Evolutionary conservation across 2,113 vertebrate species (phyloP).

Genomic region (Danionella cerebrum): DNA sequence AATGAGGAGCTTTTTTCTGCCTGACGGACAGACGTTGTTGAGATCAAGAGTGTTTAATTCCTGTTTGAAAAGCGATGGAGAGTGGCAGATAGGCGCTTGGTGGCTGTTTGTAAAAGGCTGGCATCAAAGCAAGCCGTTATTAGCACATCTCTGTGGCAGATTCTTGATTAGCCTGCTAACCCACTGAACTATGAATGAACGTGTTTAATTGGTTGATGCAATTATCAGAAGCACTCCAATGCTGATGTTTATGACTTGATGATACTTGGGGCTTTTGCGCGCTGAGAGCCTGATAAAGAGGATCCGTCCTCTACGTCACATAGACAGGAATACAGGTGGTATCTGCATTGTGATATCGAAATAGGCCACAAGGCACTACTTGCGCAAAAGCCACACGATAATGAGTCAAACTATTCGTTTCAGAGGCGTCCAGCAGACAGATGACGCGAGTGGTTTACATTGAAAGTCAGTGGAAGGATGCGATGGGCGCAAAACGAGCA

Average conservation of each 20-base stretch:
- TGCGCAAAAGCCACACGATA: too few relatives aligned
- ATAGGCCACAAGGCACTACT: too few relatives aligned
- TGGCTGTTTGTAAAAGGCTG: neutral
- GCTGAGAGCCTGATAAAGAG: neutral
- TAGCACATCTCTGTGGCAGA: conserved; percentile 12
- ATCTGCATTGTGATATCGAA: too few relatives aligned
- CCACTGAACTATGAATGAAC: conserved; percentile 10
- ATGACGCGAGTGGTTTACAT: too few relatives aligned
- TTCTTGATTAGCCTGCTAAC: neutral
- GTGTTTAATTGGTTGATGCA: conserved; percentile 29
- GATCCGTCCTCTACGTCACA: neutral
- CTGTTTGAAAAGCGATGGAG: conserved; percentile 23
- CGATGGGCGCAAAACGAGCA: too few relatives aligned
- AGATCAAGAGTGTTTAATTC: conserved; percentile 30
- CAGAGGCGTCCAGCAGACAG: too few relatives aligned
- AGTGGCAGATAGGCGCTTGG: conserved; percentile 6
- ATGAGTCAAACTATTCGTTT: too few relatives aligned
- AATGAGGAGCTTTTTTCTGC: conserved; percentile 28
- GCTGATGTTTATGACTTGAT: conserved; percentile 18
- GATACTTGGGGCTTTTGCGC: neutral
- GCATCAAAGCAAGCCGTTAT: too few relatives aligned
- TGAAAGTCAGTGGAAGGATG: too few relatives aligned
- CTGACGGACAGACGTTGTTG: conserved; percentile 15
- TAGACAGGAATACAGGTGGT: too few relatives aligned
- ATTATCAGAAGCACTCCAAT: conserved; percentile 25